A percentile compares a stretch with the other conserved stretches of the same genome.
Evolutionary conservation across 2,113 vertebrate species (phyloP).

Genomic region (Sceloporus tristichus): DNA sequence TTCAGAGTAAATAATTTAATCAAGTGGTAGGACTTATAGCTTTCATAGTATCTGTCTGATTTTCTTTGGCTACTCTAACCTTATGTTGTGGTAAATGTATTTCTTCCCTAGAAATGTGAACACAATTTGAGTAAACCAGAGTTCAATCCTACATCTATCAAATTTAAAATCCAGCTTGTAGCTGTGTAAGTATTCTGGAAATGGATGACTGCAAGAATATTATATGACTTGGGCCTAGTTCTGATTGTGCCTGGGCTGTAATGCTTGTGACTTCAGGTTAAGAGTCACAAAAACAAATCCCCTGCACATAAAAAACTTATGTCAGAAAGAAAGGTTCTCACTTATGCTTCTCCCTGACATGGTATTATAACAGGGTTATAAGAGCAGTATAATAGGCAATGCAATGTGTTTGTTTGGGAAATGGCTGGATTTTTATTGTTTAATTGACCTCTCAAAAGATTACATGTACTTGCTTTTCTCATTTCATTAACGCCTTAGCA

Average conservation of each 20-base stretch:
- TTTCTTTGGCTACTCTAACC: neutral
- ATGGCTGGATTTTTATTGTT: neutral
- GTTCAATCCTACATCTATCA: slow-evolving; percentile 99
- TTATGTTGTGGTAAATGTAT: slow-evolving; percentile 37
- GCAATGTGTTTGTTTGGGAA: neutral
- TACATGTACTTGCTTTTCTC: neutral
- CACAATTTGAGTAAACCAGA: slow-evolving; percentile 99
- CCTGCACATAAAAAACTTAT: neutral
- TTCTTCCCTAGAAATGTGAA: slow-evolving; percentile 91
- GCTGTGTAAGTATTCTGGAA: slow-evolving; percentile 90
- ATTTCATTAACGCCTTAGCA: neutral
- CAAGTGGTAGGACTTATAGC: neutral
- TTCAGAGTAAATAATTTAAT: rapidly evolving
- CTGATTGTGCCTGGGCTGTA: neutral
- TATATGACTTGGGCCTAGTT: neutral
- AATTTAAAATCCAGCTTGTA: slow-evolving; percentile 99
- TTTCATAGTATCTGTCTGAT: neutral
- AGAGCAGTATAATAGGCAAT: neutral
- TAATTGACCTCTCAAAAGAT: neutral
- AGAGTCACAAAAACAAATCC: neutral
- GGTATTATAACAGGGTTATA: neutral
- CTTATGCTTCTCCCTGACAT: neutral
- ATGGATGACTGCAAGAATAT: neutral
- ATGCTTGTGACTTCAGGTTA: neutral
- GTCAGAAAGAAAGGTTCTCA: neutral